phyloP scores from a whole-genome alignment of 2,797 vertebrate species.

The Adrianichthys oophorus region DNA sequence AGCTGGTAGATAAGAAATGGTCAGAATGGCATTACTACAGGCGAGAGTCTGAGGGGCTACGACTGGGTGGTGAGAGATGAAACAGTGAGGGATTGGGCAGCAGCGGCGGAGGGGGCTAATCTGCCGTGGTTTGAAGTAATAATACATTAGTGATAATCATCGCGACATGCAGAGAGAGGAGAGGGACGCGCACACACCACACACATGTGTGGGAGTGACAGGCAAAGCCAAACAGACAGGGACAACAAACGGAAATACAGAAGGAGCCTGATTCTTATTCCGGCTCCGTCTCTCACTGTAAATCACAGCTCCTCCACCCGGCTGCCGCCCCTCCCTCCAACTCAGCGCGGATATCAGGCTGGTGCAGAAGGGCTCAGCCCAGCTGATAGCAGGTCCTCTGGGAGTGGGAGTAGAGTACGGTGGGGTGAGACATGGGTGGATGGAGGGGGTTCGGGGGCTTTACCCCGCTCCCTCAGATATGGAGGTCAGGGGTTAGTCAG shows the following conservation, averaged over 20 bases:
- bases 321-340: conserved; percentile 58
- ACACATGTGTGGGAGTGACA: conserved; percentile 21
- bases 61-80: conserved; percentile 54
- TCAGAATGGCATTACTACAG: conserved; percentile 73
- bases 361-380: conserved; percentile 75
- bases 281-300: conserved; percentile 60
- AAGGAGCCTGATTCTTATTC: conserved; percentile 50
- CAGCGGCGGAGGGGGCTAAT: conserved; percentile 44
- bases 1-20: conserved; percentile 76
- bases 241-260: conserved; percentile 56
- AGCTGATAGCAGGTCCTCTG: conserved; percentile 76
- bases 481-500: conserved; percentile 68
- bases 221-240: conserved; percentile 49
- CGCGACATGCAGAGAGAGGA: conserved; percentile 48
- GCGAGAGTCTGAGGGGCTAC: conserved; percentile 58
- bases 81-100: conserved; percentile 32
- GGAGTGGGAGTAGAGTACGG: conserved; percentile 57
- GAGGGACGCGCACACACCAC: conserved; percentile 32
- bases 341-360: conserved; percentile 75
- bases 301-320: conserved; percentile 62
- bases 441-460: conserved; percentile 51
- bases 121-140: conserved; percentile 71
- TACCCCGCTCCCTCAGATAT: conserved; percentile 70
- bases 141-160: conserved; percentile 70
- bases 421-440: conserved; percentile 55